Evolutionary conservation across 2,888 invertebrate genomes (phyloP), one percentile per base, ranked within the genome.

Genomic region (Spatulosminthurus flaviceps): DNA sequence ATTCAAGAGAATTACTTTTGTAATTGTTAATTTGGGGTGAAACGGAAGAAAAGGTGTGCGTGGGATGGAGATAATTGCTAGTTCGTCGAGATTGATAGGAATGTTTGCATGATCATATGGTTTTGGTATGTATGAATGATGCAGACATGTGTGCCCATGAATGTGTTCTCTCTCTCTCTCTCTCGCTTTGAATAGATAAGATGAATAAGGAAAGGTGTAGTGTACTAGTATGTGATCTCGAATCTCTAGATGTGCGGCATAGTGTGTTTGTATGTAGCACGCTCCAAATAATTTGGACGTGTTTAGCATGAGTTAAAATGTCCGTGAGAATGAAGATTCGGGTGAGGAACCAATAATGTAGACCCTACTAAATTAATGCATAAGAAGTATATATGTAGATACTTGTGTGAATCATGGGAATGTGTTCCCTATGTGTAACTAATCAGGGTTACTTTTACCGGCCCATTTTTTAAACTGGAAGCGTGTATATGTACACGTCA

Each of bases 321-420:
- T 51, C 51, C 51, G 16, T 51, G 51, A 51, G n/a, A 51, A 16
- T 51, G 51, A 51, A 51, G 51, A 51, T 51, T 13, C n/a, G 51
- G 51, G 16, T 13, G 16, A 51, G 51, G 16, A 19, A 19, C 16
- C n/a, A 16, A 51, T n/a, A 11, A n/a, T n/a, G 16, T 19, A 51
- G 16, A 9, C 19, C 13, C 9, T 41, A 41, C 13, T 7, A 9
- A 41, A 41, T 9, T 41, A 41, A 9, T 7, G 7, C 13, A 41
- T 7, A 41, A 9, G 13, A 9, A 41, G 7, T 41, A 41, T 41
- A 41, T 41, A 41, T 9, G 41, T 41, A 41, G 7, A 41, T 41
- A 41, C 41, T 9, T 13, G 7, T 41, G 13, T 13, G 7, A 9
- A 41, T 41, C 13, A 13, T 41, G 16, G 51, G 16, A n/a, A 4